These are phyloP conservation scores for Lathamus discolor DNA, from an alignment of 2,113 vertebrate genomes.

Conservation along the genomic window DNA sequence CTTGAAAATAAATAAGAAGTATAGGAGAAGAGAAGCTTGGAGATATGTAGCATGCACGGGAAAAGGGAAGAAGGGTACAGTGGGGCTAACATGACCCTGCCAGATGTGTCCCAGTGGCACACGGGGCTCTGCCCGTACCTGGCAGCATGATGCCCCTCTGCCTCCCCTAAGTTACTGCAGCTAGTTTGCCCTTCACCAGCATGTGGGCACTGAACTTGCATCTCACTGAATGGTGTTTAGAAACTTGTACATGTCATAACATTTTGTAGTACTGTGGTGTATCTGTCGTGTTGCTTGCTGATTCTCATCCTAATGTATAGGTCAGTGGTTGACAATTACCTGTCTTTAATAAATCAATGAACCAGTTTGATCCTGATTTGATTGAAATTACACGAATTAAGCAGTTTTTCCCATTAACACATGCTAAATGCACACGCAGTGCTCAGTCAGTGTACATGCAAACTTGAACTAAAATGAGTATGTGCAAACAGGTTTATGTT, in stretches of 20 bases:
- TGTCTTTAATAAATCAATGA: background rate
- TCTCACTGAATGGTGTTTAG: background rate
- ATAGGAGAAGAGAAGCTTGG: background rate
- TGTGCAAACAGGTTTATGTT: background rate
- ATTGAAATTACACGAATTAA: background rate
- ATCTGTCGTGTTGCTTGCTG: background rate
- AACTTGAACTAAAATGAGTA: background rate
- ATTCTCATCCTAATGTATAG: background rate
- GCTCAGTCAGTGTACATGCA: background rate
- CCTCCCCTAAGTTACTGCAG: rapidly evolving
- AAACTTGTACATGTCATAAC: background rate
- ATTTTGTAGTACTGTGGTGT: background rate
- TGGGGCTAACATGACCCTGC: rapidly evolving
- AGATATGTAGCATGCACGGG: background rate
- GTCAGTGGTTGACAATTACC: background rate
- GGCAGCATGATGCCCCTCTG: rapidly evolving
- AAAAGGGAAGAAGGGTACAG: background rate
- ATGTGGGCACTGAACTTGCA: too few relatives aligned
- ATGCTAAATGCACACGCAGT: background rate
- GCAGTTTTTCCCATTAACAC: background rate
- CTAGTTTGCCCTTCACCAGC: background rate
- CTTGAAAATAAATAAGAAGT: background rate
- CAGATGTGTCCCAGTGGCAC: too few relatives aligned
- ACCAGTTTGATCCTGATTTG: background rate
- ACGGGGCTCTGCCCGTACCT: background rate